These are phyloP conservation scores for Leptosomus discolor DNA, from an alignment of 2,113 vertebrate genomes.

Conservation along the genomic window DNA sequence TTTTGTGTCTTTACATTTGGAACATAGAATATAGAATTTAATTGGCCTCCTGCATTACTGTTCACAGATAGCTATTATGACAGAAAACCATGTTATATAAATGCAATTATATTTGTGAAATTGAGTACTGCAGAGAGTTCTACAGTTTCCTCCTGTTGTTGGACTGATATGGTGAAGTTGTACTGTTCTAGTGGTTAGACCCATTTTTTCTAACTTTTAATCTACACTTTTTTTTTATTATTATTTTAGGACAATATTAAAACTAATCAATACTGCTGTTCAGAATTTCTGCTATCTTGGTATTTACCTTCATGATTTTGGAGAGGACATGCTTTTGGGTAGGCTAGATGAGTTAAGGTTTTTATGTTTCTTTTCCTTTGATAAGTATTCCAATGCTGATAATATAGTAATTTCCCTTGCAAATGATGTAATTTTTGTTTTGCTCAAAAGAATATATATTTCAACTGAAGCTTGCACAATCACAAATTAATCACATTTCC, in stretches of 20 bases:
- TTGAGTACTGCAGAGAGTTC: neutral
- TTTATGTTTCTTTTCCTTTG: neutral
- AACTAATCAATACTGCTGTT: rapidly evolving
- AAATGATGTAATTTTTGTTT: neutral
- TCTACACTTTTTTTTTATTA: neutral
- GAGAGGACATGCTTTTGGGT: neutral
- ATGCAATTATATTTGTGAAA: neutral
- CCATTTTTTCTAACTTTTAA: neutral
- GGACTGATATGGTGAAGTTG: neutral
- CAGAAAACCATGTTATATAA: neutral
- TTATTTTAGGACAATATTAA: neutral
- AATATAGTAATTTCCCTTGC: neutral
- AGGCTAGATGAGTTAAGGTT: neutral
- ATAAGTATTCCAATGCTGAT: neutral
- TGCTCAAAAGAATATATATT: neutral
- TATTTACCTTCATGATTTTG: neutral
- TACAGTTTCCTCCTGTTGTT: neutral
- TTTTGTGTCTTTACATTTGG: neutral
- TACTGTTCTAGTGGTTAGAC: neutral
- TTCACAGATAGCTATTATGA: neutral
- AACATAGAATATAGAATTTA: neutral
- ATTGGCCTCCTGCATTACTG: neutral
- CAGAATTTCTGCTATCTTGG: neutral
- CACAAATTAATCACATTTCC: neutral
- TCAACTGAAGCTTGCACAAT: neutral